A percentile compares a stretch with the other conserved stretches of the same genome.
Evolutionary conservation across 1,140 invertebrate species (phyloP).

Genomic region (Schlechtendalia chinensis): DNA sequence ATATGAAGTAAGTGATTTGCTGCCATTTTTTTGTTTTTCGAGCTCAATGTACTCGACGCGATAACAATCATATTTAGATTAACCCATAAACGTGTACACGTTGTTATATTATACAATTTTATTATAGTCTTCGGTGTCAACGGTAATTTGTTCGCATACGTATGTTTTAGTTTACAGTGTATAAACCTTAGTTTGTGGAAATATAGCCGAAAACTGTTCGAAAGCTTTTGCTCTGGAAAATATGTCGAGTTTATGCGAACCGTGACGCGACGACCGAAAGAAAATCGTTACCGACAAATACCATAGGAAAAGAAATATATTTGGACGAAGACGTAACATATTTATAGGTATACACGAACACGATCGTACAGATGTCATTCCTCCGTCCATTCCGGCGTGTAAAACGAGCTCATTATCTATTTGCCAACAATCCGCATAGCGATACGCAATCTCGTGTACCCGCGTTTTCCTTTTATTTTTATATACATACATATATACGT

Average conservation of each 20-base stretch:
- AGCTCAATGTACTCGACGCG: background rate
- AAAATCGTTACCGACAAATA: background rate
- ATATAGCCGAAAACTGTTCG: no score
- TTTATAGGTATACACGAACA: background rate
- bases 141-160: background rate
- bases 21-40: conserved; percentile 22
- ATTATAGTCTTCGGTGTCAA: no score
- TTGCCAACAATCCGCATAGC: conserved; percentile 33
- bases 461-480: no score
- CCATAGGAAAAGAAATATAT: background rate
- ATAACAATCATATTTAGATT: background rate
- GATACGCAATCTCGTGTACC: conserved; percentile 27
- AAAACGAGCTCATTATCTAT: conserved; percentile 33
- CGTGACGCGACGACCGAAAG: no score
- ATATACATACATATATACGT: background rate
- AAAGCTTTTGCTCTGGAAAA: no score
- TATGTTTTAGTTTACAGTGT: no score
- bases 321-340: no score
- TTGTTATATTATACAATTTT: no score
- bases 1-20: conserved; percentile 47
- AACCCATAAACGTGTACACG: background rate
- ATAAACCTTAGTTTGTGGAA: no score
- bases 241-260: no score
- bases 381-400: background rate
- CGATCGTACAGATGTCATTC: conserved; percentile 12